Evolutionary conservation across 1,140 invertebrate species (phyloP).

Genomic region (Atopsyche davidsoni): DNA sequence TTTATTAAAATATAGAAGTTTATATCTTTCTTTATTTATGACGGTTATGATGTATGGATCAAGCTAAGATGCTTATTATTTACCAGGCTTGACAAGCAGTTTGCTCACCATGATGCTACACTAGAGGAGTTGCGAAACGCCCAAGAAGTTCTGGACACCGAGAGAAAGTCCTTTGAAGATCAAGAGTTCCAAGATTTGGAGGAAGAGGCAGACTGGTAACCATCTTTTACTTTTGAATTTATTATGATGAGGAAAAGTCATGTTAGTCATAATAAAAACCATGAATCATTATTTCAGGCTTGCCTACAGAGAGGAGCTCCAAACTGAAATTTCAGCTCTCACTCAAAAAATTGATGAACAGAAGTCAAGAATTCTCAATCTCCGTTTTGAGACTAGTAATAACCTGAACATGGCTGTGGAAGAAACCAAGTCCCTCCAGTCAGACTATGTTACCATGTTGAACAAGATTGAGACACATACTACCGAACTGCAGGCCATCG

Average conservation of each 20-base stretch:
- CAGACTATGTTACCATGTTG: constrained; percentile 54
- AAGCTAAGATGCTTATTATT: too few relatives aligned
- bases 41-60: too few relatives aligned
- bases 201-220: constrained; percentile 72
- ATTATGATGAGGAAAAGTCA: too few relatives aligned
- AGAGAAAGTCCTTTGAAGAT: constrained; percentile 82
- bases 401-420: constrained; percentile 54
- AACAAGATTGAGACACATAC: constrained; percentile 57
- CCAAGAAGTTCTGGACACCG: constrained; percentile 63
- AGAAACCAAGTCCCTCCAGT: constrained; percentile 59
- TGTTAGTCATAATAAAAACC: too few relatives aligned
- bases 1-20: too few relatives aligned
- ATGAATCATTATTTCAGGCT: constrained; percentile 52
- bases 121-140: constrained; percentile 57
- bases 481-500: constrained; percentile 51
- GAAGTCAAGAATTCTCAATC: constrained; percentile 55
- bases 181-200: constrained; percentile 91
- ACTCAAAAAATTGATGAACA: constrained; percentile 58
- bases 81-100: constrained; percentile 49
- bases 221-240: too few relatives aligned
- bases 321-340: constrained; percentile 66
- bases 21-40: too few relatives aligned
- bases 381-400: constrained; percentile 60
- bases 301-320: constrained; percentile 74
- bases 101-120: constrained; percentile 48